Conservation (phyloP, 2,888 invertebrate species). For the Graphium colonna region DNA sequence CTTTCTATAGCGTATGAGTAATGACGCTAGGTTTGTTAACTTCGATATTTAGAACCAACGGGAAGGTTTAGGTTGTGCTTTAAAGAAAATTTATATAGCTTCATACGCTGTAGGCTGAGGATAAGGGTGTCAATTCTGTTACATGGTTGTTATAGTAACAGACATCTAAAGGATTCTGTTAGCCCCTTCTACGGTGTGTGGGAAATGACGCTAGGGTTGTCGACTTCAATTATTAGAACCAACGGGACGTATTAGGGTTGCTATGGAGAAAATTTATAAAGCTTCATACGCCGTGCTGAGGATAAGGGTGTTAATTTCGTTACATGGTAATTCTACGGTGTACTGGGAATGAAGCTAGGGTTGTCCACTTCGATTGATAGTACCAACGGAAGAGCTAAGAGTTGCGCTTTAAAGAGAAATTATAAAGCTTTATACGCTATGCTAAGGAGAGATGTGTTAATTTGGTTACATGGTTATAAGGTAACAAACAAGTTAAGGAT, state of each 20-base stretch:
- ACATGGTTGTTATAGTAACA: background rate
- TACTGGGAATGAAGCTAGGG: too few species aligned
- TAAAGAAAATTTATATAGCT: background rate
- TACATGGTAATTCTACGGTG: too few species aligned
- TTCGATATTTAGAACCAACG: background rate
- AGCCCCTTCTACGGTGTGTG: too few species aligned
- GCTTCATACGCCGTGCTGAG: too few species aligned
- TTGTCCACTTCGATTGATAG: background rate
- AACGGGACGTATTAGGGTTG: background rate
- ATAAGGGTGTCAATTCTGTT: background rate
- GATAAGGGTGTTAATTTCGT: too few species aligned
- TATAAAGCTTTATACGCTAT: background rate
- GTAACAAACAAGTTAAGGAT: background rate
- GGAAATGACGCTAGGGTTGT: too few species aligned
- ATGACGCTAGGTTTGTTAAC: background rate
- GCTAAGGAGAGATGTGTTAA: too few species aligned
- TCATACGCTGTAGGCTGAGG: background rate
- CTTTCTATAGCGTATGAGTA: too few species aligned
- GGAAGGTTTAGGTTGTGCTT: background rate
- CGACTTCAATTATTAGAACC: background rate
- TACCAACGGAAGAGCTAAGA: background rate
- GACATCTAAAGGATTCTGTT: too few species aligned
- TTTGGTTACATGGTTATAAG: background rate
- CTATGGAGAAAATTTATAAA: too few species aligned
- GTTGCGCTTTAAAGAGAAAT: background rate